These are phyloP conservation scores for Cheilinus undulatus DNA, from an alignment of 2,113 vertebrate species.

Conservation along the genomic window DNA sequence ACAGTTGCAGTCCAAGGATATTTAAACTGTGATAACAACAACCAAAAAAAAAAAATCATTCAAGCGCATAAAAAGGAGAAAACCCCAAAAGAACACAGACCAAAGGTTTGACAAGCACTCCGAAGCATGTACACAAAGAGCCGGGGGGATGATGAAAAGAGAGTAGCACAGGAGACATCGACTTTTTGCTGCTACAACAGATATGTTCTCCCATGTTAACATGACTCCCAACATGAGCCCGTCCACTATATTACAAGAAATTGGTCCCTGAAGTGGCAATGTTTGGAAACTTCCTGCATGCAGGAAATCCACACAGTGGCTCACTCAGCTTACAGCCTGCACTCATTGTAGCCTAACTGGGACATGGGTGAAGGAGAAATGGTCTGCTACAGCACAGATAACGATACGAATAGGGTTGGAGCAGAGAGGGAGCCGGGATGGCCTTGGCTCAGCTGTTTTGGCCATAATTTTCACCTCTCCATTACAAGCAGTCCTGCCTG, in stretches of 20 bases:
- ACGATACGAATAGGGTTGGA: slow-evolving; percentile 15
- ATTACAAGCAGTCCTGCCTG: slow-evolving; percentile 12
- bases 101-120: slow-evolving; percentile 5
- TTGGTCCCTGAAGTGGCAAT: slow-evolving; percentile 41
- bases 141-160: slow-evolving; percentile 4
- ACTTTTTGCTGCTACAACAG: slow-evolving; percentile 19
- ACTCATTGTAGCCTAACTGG: slow-evolving; percentile 32
- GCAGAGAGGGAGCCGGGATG: slow-evolving; percentile 20
- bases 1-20: slow-evolving; percentile 17
- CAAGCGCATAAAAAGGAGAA: background rate
- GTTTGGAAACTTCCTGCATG: slow-evolving; percentile 52
- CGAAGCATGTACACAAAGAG: slow-evolving; percentile 16
- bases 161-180: slow-evolving; percentile 1
- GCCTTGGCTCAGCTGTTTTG: slow-evolving; percentile 45
- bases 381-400: slow-evolving; percentile 48
- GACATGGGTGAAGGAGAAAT: slow-evolving; percentile 33
- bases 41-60: no score
- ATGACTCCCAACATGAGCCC: slow-evolving; percentile 48
- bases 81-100: background rate
- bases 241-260: slow-evolving; percentile 42
- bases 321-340: slow-evolving; percentile 42
- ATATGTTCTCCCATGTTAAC: slow-evolving; percentile 34
- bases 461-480: slow-evolving; percentile 17
- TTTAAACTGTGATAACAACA: slow-evolving; percentile 10
- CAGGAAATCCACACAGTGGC: slow-evolving; percentile 16